Evolutionary conservation across 2,797 vertebrate genomes (phyloP).

Genomic region (Sciurus vulgaris): DNA sequence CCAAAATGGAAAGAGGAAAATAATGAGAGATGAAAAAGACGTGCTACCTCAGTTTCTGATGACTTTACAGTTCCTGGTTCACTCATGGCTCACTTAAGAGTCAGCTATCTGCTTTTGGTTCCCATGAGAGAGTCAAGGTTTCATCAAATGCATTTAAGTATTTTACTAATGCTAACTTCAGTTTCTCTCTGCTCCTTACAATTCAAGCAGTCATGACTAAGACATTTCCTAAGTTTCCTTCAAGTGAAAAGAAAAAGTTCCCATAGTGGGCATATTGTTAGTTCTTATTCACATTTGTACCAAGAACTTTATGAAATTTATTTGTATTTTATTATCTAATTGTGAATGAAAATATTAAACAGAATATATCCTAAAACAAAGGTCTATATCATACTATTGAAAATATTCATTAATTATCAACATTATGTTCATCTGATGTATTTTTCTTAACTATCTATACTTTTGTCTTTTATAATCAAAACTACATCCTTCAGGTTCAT

Average conservation of each 20-base stretch:
- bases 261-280: neutral
- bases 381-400: neutral
- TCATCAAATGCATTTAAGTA: neutral
- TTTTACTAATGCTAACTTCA: neutral
- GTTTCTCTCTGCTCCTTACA: neutral
- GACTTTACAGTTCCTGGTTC: neutral
- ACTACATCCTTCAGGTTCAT: neutral
- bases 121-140: neutral
- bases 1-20: neutral
- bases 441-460: neutral
- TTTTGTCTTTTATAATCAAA: neutral
- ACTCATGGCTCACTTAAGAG: neutral
- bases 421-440: neutral
- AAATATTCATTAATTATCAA: constrained; percentile 8
- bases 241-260: neutral
- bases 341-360: neutral
- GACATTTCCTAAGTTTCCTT: neutral
- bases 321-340: neutral
- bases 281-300: neutral
- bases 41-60: neutral
- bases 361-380: neutral
- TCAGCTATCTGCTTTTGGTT: neutral
- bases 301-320: neutral
- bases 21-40: neutral
- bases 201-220: neutral